A percentile compares a stretch with the other conserved stretches of the same genome.
Evolutionary conservation across 2,113 vertebrate species (phyloP).

Genomic region (Xiphorhynchus elegans): DNA sequence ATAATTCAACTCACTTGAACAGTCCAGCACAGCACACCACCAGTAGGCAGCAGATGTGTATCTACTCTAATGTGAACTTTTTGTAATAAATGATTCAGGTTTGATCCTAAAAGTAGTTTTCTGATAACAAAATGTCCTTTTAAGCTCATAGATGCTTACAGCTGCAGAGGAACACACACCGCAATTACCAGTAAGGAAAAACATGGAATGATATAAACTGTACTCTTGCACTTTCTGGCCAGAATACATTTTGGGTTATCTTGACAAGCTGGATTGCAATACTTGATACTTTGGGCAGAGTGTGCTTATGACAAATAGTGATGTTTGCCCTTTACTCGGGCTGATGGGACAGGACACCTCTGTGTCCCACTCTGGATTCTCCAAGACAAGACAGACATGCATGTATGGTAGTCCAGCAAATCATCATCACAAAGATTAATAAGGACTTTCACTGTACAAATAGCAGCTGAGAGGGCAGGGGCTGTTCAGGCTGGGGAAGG

Average conservation of each 20-base stretch:
- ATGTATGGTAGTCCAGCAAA: not conserved
- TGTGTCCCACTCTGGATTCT: not conserved
- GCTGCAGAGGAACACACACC: not conserved
- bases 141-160: not conserved
- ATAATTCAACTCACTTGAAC: not conserved
- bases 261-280: not conserved
- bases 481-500: not conserved
- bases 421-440: not conserved
- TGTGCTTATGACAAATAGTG: not conserved
- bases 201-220: not conserved
- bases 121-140: not conserved
- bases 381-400: not conserved
- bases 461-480: not conserved
- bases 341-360: not conserved
- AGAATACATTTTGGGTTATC: not conserved
- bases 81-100: not conserved
- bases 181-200: not conserved
- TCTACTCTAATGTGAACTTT: not conserved
- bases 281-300: not conserved
- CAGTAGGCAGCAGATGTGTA: not conserved
- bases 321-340: not conserved
- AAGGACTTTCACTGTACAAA: not conserved
- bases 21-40: fast-evolving
- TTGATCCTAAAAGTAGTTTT: not conserved
- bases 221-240: not conserved